phyloP scores from a whole-genome alignment of 2,113 vertebrate species.

The Panurus biarmicus region DNA sequence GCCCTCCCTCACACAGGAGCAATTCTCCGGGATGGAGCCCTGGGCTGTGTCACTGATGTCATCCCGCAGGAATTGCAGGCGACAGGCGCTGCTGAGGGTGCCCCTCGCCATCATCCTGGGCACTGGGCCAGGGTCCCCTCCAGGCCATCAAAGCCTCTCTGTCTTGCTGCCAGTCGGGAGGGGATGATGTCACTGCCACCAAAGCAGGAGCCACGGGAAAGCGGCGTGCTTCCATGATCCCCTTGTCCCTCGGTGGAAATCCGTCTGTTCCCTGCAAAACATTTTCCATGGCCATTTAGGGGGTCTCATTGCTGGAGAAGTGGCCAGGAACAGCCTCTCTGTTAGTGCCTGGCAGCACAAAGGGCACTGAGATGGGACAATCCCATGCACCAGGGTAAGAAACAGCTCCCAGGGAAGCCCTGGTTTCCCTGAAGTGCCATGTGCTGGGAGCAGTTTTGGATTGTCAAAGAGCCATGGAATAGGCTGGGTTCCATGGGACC shows the following conservation, averaged over 20 bases:
- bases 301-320: neutral
- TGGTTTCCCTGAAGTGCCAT: neutral
- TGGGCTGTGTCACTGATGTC: neutral
- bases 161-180: neutral
- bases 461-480: neutral
- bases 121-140: neutral
- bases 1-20: neutral
- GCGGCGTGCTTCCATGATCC: fast-evolving
- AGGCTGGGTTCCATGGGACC: neutral
- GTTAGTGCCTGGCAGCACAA: neutral
- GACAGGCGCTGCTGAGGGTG: conserved; percentile 1
- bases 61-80: neutral
- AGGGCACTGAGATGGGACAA: neutral
- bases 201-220: neutral
- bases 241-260: neutral
- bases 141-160: conserved; percentile 19
- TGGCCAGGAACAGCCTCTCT: neutral
- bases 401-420: neutral
- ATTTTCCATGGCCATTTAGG: neutral
- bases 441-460: neutral
- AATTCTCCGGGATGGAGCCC: neutral
- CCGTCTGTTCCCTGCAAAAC: fast-evolving
- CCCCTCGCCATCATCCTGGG: neutral
- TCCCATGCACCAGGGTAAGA: neutral
- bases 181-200: neutral